These are phyloP conservation scores for Cinclus cinclus DNA, from an alignment of 2,113 vertebrate species.

Conservation along the genomic window DNA sequence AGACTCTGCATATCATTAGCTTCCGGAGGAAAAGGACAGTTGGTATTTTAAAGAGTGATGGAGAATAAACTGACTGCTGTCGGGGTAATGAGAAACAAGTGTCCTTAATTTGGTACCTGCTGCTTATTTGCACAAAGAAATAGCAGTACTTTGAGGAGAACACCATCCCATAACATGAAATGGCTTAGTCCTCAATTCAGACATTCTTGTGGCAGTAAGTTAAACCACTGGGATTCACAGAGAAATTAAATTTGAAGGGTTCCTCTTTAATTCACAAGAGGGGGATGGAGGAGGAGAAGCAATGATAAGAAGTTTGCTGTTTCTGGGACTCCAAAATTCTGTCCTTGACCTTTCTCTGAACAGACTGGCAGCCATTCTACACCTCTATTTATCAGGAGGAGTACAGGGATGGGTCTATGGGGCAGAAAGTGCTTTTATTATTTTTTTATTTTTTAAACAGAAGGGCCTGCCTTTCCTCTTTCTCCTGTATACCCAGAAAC, in stretches of 20 bases:
- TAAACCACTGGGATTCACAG: background rate
- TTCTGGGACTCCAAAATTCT: background rate
- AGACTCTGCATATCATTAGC: background rate
- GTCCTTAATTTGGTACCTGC: conserved; percentile 40
- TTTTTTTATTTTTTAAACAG: background rate
- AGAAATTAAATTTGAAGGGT: background rate
- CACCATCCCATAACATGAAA: conserved; percentile 9
- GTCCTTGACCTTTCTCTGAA: background rate
- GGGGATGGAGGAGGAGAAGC: background rate
- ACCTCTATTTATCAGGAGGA: background rate
- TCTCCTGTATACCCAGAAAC: background rate
- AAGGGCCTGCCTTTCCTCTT: background rate
- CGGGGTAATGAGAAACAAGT: background rate
- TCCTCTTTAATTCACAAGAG: background rate
- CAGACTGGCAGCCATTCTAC: conserved; percentile 41
- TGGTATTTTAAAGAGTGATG: background rate
- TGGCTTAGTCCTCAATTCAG: conserved; percentile 23
- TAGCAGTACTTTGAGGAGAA: conserved; percentile 19
- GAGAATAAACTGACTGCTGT: background rate
- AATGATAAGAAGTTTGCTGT: background rate
- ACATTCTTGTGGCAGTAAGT: conserved; percentile 1
- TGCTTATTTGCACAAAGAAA: background rate
- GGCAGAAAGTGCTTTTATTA: background rate
- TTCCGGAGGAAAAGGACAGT: background rate
- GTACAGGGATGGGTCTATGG: background rate